Conservation (phyloP, 2,888 invertebrate genomes). For the Xanthia togata region DNA sequence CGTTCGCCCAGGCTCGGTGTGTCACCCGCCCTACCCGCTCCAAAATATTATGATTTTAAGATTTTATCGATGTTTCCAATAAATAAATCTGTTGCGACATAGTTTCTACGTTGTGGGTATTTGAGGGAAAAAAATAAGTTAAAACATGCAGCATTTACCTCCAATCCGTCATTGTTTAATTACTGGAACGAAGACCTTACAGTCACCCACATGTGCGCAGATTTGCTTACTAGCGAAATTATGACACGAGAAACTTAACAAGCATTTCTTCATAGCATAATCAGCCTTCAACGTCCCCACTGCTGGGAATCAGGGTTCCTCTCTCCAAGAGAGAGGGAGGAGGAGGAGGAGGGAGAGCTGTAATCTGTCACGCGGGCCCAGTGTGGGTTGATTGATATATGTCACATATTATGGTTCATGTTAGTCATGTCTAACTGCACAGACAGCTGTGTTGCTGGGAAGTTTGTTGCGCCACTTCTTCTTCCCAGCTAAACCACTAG, state of each 20-base stretch:
- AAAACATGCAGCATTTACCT: constrained; percentile 42
- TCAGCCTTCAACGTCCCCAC: neutral
- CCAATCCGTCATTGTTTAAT: constrained; percentile 54
- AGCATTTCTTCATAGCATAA: too few species aligned
- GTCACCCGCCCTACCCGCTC: constrained; percentile 70
- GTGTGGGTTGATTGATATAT: too few species aligned
- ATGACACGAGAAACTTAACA: neutral
- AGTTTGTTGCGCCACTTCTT: too few species aligned
- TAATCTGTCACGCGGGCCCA: neutral
- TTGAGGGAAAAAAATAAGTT: constrained; percentile 40
- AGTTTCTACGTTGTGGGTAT: constrained; percentile 62
- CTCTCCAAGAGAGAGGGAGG: neutral
- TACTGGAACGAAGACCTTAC: constrained; percentile 14
- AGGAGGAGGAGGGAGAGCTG: too few species aligned
- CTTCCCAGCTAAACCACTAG: too few species aligned
- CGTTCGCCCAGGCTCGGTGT: constrained; percentile 76
- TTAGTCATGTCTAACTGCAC: too few species aligned
- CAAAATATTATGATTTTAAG: constrained; percentile 88
- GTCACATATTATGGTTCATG: neutral
- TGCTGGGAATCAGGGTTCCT: neutral
- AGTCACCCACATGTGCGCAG: neutral
- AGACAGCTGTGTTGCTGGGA: too few species aligned
- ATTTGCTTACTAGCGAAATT: constrained; percentile 12
- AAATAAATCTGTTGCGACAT: constrained; percentile 67
- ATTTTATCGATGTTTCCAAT: constrained; percentile 78